A percentile compares a stretch with the other conserved stretches of the same genome.
Evolutionary conservation across 1,140 invertebrate genomes (phyloP).

Genomic region (Leguminivora glycinivorella): DNA sequence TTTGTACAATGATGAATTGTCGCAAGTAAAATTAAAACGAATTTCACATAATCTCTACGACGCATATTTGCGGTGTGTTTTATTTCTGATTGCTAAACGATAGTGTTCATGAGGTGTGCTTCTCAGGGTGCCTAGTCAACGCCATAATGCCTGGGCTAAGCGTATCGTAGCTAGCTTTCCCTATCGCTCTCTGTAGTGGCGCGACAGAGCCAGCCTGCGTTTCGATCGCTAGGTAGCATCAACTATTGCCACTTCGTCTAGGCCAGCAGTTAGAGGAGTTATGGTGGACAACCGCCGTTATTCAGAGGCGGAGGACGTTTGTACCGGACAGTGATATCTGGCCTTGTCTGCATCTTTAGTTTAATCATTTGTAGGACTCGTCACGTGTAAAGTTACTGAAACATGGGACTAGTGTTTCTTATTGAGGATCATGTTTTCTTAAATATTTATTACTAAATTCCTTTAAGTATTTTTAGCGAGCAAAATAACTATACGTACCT

Average conservation of each 20-base stretch:
- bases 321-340: conserved; percentile 63
- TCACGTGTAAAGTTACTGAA: conserved; percentile 40
- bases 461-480: neutral
- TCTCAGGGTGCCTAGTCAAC: too few relatives aligned
- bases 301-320: conserved; percentile 48
- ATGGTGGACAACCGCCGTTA: conserved; percentile 55
- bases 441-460: neutral
- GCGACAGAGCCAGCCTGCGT: too few relatives aligned
- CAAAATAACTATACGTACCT: too few relatives aligned
- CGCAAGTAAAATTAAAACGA: conserved; percentile 23
- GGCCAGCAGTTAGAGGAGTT: conserved; percentile 61
- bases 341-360: conserved; percentile 55
- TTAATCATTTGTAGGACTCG: conserved; percentile 62
- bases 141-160: too few relatives aligned
- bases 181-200: too few relatives aligned
- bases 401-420: neutral
- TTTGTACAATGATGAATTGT: conserved; percentile 12
- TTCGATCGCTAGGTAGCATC: too few relatives aligned
- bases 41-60: conserved; percentile 27
- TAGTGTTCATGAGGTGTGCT: conserved; percentile 48
- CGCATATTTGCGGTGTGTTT: conserved; percentile 47
- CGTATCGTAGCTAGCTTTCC: too few relatives aligned
- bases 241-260: too few relatives aligned
- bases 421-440: neutral
- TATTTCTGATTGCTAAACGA: conserved; percentile 75